A percentile compares a stretch with the other conserved stretches of the same genome.
phyloP scores from a whole-genome alignment of 2,797 vertebrate species.

The Sebastes trivittatus region DNA sequence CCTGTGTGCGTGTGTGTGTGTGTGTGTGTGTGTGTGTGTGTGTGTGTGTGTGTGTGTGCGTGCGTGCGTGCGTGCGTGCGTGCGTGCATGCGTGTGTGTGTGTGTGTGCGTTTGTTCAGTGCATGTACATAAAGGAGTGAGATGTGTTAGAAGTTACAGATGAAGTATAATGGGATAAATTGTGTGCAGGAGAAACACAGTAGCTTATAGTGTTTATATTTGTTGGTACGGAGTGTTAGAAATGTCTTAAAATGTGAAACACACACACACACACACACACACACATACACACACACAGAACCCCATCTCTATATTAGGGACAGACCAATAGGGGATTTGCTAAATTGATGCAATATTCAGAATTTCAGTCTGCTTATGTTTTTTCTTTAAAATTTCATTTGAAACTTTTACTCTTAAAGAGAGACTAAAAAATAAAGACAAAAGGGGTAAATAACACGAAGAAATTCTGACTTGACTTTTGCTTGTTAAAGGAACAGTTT shows the following conservation, averaged over 20 bases:
- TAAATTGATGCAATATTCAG: background rate
- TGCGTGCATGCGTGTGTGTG: background rate
- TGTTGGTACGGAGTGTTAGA: background rate
- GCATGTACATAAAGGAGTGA: background rate
- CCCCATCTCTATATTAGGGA: background rate
- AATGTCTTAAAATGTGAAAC: background rate
- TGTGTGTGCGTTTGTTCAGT: background rate
- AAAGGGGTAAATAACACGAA: background rate
- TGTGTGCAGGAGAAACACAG: background rate
- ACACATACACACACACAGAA: background rate
- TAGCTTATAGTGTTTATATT: background rate
- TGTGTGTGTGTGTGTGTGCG: background rate
- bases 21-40: background rate
- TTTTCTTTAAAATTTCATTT: background rate
- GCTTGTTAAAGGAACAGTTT: background rate
- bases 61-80: background rate
- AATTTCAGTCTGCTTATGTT: background rate
- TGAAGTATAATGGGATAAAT: background rate
- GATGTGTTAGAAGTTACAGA: background rate
- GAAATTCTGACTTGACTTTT: background rate
- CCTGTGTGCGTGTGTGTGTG: background rate
- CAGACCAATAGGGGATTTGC: background rate
- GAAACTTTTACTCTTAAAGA: background rate
- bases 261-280: no score
- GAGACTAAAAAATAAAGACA: background rate